A percentile compares a stretch with the other conserved stretches of the same genome.
phyloP scores from a whole-genome alignment of 1,140 invertebrate species.

The Myzus persicae region DNA sequence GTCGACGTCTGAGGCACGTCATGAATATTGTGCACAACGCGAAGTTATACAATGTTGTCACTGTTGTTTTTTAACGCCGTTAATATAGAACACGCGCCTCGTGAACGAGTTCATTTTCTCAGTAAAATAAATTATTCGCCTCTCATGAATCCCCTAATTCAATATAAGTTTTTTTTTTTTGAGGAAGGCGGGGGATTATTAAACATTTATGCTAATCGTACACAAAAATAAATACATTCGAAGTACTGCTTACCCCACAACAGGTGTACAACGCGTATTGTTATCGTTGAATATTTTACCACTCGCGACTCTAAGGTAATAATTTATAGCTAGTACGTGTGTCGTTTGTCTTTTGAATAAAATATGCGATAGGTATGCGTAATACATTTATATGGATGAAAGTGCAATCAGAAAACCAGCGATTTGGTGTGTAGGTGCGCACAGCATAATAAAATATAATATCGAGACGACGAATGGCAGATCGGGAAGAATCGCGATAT shows the following conservation, averaged over 20 bases:
- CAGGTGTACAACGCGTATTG: background rate
- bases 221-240: background rate
- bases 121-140: background rate
- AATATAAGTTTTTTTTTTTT: background rate
- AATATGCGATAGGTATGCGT: background rate
- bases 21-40: background rate
- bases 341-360: slow-evolving; percentile 8
- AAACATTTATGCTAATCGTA: slow-evolving; percentile 6
- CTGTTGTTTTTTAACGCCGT: background rate
- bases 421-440: background rate
- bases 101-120: background rate
- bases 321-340: slow-evolving; percentile 14
- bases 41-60: background rate
- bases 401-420: background rate
- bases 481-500: too few species aligned
- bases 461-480: background rate
- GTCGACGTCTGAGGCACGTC: background rate
- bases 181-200: background rate
- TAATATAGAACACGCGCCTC: background rate
- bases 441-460: background rate
- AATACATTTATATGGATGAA: background rate
- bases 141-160: background rate
- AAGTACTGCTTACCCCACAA: background rate
- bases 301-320: background rate
- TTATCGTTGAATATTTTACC: slow-evolving; percentile 29